A percentile compares a stretch with the other conserved stretches of the same genome.
phyloP scores from a whole-genome alignment of 2,888 invertebrate species.

The Buathra laborator region DNA sequence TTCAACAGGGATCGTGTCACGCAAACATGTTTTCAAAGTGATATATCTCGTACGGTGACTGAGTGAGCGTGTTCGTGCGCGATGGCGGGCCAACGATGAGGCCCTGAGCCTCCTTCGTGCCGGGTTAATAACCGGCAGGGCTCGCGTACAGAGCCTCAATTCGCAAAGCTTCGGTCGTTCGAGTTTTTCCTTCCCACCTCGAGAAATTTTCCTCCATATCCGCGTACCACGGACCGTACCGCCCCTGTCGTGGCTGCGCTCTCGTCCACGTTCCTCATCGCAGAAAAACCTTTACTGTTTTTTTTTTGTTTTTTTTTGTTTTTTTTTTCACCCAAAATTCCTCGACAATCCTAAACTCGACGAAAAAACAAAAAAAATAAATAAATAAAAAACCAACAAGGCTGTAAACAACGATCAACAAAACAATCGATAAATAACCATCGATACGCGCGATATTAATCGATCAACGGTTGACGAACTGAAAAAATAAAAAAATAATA shows the following conservation, averaged over 20 bases:
- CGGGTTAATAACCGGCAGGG: conserved; percentile 83
- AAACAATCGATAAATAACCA: conserved; percentile 37
- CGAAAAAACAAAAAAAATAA: conserved; percentile 15
- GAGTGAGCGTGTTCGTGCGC: conserved; percentile 83
- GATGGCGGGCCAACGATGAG: conserved; percentile 83
- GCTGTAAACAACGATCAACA: conserved; percentile 49
- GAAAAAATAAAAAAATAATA: conserved; percentile 28
- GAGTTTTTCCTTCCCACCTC: conserved; percentile 17
- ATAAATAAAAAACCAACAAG: conserved; percentile 44
- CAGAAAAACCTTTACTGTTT: conserved; percentile 11
- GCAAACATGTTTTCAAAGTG: conserved; percentile 84
- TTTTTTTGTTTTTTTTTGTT: not conserved
- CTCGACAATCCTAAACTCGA: conserved; percentile 40
- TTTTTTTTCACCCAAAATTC: conserved; percentile 27
- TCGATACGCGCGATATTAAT: conserved; percentile 48
- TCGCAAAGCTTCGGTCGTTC: conserved; percentile 23
- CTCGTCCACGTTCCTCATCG: conserved; percentile 48
- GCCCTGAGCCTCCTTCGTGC: conserved; percentile 83
- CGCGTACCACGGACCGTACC: conserved; percentile 59
- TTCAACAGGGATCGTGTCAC: conserved; percentile 84
- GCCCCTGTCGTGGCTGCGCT: conserved; percentile 52
- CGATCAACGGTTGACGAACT: conserved; percentile 45
- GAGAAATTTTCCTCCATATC: conserved; percentile 19
- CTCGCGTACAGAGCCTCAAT: conserved; percentile 80
- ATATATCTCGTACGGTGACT: conserved; percentile 82